Base-by-base conservation (phyloP, 2,797 vertebrate genomes). In the Crotalus adamanteus region DNA sequence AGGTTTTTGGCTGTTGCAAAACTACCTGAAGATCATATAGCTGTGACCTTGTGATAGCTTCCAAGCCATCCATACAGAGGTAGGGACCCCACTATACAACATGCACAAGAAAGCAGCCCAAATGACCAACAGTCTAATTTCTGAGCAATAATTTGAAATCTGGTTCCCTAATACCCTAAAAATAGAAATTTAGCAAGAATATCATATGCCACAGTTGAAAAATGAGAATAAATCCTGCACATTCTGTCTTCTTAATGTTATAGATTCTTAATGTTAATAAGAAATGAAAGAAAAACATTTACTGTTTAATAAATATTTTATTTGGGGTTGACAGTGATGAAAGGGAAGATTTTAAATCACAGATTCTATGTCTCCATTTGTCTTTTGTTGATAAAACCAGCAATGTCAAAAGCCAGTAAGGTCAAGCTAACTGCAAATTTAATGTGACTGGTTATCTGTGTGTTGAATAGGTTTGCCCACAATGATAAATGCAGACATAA, bases 321-420 rank as follows among this genome's bases (percentile, higher is more conserved):
- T 98, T 98, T 98, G 94, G 96, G 96, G 95, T 93, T 98, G 98
- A 98, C 96, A 96, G 57, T 97, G 97, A 98, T 97, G 97, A 95
- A 98, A 97, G 28, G 92, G 90, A 93, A 94, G 95, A 95, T 95
- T 95, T 96, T 13, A 0, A 87, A 65, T 91, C 95, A 96, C 96
- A 97, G 95, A 97, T 97, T 97, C 95, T 95, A 63, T 91, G 96
- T 93, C 94, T 98, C 97, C 97, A 98, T 98, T 98, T 98, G 94
- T 97, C 95, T 97, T 97, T 97, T 97, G 91, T 96, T 95, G 97
- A 92, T 98, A 97, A 98, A 98, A 98, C 97, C 94, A 98, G 95
- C 94, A 96, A 91, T 97, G 97, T 97, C 97, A 98, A 95, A 97
- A 93, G 96, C 92, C 96, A 78, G 94, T 47, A 93, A 92, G 91